Evolutionary conservation across 2,797 vertebrate species (phyloP).

Genomic region (Dendrocincla fuliginosa): DNA sequence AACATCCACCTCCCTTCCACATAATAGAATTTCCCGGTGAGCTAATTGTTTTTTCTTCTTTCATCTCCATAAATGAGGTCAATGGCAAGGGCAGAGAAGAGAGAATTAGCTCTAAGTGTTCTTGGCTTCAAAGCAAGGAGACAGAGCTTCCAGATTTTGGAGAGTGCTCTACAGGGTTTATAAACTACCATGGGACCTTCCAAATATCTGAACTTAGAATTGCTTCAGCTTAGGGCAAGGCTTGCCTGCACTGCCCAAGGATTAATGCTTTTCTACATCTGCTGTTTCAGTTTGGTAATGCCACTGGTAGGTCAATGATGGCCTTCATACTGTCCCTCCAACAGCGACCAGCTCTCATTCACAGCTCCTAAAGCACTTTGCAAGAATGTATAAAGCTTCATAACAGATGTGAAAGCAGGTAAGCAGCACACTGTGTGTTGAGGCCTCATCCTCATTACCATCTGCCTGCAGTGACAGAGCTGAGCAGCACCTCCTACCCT

Average conservation of each 20-base stretch:
- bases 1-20: conserved; percentile 27
- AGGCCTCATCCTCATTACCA: neutral
- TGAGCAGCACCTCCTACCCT: neutral
- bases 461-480: neutral
- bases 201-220: neutral
- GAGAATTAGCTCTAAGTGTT: conserved; percentile 50
- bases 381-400: neutral
- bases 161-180: neutral
- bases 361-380: neutral
- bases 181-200: neutral
- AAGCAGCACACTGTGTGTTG: fast-evolving
- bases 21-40: conserved; percentile 55
- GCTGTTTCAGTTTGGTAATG: neutral
- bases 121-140: conserved; percentile 48
- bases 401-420: neutral
- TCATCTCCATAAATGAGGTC: conserved; percentile 64
- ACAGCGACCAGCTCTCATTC: neutral
- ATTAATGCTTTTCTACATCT: neutral
- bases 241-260: neutral
- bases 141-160: conserved; percentile 8
- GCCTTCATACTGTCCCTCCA: neutral
- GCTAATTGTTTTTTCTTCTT: conserved; percentile 71
- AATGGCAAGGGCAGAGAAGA: conserved; percentile 54
- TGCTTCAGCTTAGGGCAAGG: neutral
- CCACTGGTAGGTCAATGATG: neutral